A percentile compares a stretch with the other conserved stretches of the same genome.
Conservation (phyloP, 2,797 vertebrate species). For the Alectoris magna region DNA sequence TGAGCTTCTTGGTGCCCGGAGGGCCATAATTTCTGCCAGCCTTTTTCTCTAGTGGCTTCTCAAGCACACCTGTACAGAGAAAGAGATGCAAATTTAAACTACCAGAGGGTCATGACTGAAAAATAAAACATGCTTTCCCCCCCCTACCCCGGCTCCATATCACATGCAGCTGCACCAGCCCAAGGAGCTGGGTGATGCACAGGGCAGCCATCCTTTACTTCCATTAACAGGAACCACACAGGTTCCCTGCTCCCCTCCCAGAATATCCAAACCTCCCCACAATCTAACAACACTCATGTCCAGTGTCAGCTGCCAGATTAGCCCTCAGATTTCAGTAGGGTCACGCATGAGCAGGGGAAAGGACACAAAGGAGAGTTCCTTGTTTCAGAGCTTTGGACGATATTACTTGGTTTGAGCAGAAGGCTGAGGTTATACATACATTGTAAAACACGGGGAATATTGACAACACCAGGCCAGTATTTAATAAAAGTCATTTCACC, state of each 20-base stretch:
- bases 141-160: background rate
- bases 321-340: background rate
- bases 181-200: background rate
- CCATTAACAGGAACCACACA: no score
- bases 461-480: background rate
- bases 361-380: background rate
- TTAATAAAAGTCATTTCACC: background rate
- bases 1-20: conserved; percentile 87
- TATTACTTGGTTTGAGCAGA: background rate
- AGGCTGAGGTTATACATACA: background rate
- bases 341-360: rapidly evolving
- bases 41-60: conserved; percentile 95
- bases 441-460: background rate
- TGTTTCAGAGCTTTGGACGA: background rate
- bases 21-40: conserved; percentile 92
- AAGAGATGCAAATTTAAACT: background rate
- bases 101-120: rapidly evolving
- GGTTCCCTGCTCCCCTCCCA: no score
- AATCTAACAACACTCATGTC: no score
- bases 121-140: rapidly evolving
- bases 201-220: background rate
- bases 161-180: background rate
- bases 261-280: no score
- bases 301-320: background rate
- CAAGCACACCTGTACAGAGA: conserved; percentile 82